phyloP scores from a whole-genome alignment of 2,888 invertebrate genomes.

The Epirrhoe tristata region DNA sequence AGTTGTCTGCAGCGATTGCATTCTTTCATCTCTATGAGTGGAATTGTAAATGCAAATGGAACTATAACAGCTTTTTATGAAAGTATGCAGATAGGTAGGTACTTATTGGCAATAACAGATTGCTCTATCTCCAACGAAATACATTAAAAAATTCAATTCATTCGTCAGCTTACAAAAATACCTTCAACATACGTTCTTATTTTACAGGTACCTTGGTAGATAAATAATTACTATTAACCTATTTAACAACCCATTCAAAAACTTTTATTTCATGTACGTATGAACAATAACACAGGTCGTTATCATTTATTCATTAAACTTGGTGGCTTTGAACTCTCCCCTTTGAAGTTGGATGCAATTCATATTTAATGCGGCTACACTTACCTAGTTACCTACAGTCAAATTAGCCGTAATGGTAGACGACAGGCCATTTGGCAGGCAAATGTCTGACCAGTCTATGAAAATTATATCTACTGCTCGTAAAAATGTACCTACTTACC shows the following conservation, averaged over 20 bases:
- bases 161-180: no score
- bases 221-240: no score
- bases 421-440: conserved; percentile 17
- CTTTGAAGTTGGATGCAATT: conserved; percentile 39
- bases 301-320: conserved; percentile 40
- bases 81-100: not conserved
- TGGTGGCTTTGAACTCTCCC: conserved; percentile 42
- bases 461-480: not conserved
- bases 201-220: no score
- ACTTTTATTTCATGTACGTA: conserved; percentile 5
- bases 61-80: not conserved
- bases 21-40: conserved; percentile 8
- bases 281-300: conserved; percentile 12
- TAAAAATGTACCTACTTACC: not conserved
- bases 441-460: not conserved
- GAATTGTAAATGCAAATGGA: conserved; percentile 16
- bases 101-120: not conserved
- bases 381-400: conserved; percentile 12
- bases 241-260: not conserved
- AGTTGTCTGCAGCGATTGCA: conserved; percentile 24
- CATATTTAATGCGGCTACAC: conserved; percentile 34
- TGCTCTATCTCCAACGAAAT: not conserved
- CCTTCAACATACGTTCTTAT: no score
- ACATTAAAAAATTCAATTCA: not conserved
- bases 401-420: conserved; percentile 25